These are phyloP conservation scores for Acrossocheilus fasciatus DNA, from an alignment of 2,797 vertebrate genomes.

Conservation along the genomic window DNA sequence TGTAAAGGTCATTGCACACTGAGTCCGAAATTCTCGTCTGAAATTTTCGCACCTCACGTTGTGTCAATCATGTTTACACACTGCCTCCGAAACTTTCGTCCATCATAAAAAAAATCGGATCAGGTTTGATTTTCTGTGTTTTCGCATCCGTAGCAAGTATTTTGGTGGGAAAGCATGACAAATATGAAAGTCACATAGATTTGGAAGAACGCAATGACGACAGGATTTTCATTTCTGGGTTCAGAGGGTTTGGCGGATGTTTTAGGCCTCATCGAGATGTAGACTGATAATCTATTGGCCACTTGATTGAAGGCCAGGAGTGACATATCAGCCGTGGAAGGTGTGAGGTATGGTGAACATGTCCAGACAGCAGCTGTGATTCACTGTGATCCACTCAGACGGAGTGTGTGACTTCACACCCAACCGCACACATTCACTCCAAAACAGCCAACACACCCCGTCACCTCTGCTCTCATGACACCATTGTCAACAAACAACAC, in stretches of 20 bases:
- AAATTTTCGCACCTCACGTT: too few species aligned
- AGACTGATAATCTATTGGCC: conserved; percentile 39
- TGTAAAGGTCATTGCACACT: too few species aligned
- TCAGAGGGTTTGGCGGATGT: not conserved
- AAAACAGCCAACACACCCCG: conserved; percentile 10
- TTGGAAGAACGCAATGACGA: not conserved
- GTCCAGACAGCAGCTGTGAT: conserved; percentile 57
- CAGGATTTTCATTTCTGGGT: not conserved
- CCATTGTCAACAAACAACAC: conserved; percentile 26
- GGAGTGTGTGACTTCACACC: conserved; percentile 40
- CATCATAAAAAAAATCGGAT: too few species aligned
- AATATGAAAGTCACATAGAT: not conserved
- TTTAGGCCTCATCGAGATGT: conserved; percentile 17
- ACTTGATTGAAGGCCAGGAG: conserved; percentile 54
- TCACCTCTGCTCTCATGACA: conserved; percentile 17
- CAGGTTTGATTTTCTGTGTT: too few species aligned
- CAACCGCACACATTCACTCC: conserved; percentile 12
- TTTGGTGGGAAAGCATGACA: too few species aligned
- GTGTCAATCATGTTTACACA: too few species aligned
- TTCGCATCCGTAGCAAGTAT: too few species aligned
- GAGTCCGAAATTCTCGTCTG: too few species aligned
- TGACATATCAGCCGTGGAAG: conserved; percentile 47
- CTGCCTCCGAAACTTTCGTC: too few species aligned
- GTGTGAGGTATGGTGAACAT: conserved; percentile 54
- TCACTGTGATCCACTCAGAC: conserved; percentile 26